These are phyloP conservation scores for Lochmaea crataegi DNA, from an alignment of 2,888 invertebrate species.

Conservation along the genomic window DNA sequence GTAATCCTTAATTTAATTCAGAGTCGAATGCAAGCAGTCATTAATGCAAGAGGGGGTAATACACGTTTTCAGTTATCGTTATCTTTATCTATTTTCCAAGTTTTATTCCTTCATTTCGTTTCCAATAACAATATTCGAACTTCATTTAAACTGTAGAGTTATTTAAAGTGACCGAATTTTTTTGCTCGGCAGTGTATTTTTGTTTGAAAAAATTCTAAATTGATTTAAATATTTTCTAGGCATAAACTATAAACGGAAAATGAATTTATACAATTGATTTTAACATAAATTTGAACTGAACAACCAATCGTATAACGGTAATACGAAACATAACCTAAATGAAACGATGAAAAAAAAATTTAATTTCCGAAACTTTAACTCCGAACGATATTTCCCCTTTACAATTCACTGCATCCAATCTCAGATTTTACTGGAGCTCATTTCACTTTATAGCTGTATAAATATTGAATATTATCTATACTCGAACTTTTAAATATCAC, in stretches of 20 bases:
- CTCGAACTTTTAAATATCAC: constrained; percentile 24
- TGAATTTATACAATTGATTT: not conserved
- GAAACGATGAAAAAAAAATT: constrained; percentile 13
- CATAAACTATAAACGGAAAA: not conserved
- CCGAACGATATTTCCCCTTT: constrained; percentile 23
- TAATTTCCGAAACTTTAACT: constrained; percentile 28
- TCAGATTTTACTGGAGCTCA: constrained; percentile 27
- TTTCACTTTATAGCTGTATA: constrained; percentile 33
- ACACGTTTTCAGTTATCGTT: too few relatives aligned
- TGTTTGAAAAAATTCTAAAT: too few relatives aligned
- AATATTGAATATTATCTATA: constrained; percentile 34
- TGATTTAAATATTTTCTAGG: too few relatives aligned
- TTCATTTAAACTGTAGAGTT: too few relatives aligned
- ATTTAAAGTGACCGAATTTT: too few relatives aligned
- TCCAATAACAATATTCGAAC: too few relatives aligned
- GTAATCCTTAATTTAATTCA: too few relatives aligned
- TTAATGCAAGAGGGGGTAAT: too few relatives aligned
- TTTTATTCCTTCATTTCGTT: too few relatives aligned
- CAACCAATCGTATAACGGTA: not conserved
- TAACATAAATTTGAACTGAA: not conserved
- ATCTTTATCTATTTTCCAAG: too few relatives aligned
- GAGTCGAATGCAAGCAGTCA: too few relatives aligned
- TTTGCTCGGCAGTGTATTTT: too few relatives aligned
- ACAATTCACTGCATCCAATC: constrained; percentile 35
- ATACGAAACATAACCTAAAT: constrained; percentile 7